phyloP scores from a whole-genome alignment of 2,888 invertebrate genomes.

The Cheilosia pagana region DNA sequence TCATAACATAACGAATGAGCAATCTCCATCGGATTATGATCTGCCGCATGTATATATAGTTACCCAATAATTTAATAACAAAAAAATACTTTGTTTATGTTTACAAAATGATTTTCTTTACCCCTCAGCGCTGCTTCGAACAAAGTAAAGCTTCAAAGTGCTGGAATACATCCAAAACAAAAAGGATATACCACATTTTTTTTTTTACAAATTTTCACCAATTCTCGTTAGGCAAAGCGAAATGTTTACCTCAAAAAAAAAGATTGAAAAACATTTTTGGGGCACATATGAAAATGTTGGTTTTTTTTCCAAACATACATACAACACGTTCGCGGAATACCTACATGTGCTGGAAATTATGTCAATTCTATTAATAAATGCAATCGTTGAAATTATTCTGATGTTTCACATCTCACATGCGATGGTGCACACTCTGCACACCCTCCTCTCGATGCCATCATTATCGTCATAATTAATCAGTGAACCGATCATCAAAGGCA shows the following conservation, averaged over 20 bases:
- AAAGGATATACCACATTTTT: constrained; percentile 6
- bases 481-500: constrained; percentile 57
- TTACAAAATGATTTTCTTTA: constrained; percentile 34
- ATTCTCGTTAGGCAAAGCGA: constrained; percentile 1
- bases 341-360: constrained; percentile 71
- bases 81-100: constrained; percentile 34
- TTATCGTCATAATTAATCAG: constrained; percentile 45
- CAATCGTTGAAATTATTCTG: constrained; percentile 44
- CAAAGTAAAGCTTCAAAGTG: constrained; percentile 14
- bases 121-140: constrained; percentile 5
- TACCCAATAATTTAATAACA: constrained; percentile 14
- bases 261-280: constrained; percentile 38
- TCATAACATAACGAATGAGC: constrained; percentile 4
- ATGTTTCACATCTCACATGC: not conserved
- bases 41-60: not conserved
- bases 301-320: constrained; percentile 42
- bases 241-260: constrained; percentile 41
- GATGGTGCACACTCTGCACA: constrained; percentile 16
- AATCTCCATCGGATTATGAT: constrained; percentile 6
- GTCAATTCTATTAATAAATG: constrained; percentile 75
- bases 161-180: constrained; percentile 35
- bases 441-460: not conserved
- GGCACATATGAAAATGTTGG: constrained; percentile 51
- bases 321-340: constrained; percentile 58
- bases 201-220: constrained; percentile 6